These are phyloP conservation scores for Oostethus manadensis DNA, from an alignment of 2,113 vertebrate species.

Conservation along the genomic window DNA sequence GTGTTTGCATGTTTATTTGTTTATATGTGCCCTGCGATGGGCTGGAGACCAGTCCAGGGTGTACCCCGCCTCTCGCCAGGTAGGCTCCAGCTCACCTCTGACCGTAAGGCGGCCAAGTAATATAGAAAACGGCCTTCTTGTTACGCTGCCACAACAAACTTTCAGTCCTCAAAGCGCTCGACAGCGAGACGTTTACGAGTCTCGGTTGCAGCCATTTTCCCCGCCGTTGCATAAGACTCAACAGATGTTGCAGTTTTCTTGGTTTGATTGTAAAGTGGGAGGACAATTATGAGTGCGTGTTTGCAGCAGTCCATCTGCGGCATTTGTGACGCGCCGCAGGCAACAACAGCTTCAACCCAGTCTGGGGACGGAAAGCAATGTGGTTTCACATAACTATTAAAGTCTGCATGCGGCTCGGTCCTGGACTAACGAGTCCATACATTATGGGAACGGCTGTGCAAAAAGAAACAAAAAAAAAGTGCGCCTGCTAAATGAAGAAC, in stretches of 20 bases:
- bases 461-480: not conserved
- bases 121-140: too few species aligned
- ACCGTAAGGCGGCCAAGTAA: too few species aligned
- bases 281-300: not conserved
- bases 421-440: not conserved
- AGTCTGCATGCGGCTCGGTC: slow-evolving; percentile 1
- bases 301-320: slow-evolving; percentile 1
- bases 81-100: too few species aligned
- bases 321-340: not conserved
- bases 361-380: not conserved
- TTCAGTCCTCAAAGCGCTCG: too few species aligned
- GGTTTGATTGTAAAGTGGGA: slow-evolving; percentile 1
- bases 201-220: not conserved
- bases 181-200: not conserved
- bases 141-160: too few species aligned
- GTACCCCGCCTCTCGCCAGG: too few species aligned
- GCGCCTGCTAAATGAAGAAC: slow-evolving; percentile 19
- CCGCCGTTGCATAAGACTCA: not conserved
- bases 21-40: too few species aligned
- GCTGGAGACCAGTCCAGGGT: too few species aligned
- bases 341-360: not conserved
- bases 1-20: too few species aligned
- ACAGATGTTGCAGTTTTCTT: slow-evolving; percentile 4
- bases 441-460: slow-evolving; percentile 4
- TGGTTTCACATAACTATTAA: slow-evolving; percentile 2